Percentiles rank a stretch among this genome's conserved stretches.
phyloP scores from a whole-genome alignment of 2,113 vertebrate genomes.

The Mirounga angustirostris region DNA sequence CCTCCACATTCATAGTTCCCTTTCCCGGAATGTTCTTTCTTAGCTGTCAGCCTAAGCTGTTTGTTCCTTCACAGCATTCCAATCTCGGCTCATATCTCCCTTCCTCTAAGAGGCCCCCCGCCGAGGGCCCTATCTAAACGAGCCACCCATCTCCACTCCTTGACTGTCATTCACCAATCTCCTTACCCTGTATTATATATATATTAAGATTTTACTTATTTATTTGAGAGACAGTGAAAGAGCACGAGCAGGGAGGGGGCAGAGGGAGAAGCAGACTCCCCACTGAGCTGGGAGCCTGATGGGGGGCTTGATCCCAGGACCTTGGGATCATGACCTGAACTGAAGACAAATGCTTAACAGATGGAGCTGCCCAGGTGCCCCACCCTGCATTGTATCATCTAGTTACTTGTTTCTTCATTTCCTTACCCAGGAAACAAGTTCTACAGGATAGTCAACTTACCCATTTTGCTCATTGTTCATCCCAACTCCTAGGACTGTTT shows the following conservation, averaged over 20 bases:
- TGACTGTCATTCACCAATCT: not conserved
- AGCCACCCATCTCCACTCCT: not conserved
- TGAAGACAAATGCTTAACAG: not conserved
- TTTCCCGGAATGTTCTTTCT: not conserved
- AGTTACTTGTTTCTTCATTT: not conserved
- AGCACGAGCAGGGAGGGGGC: not conserved
- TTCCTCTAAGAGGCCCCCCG: not conserved
- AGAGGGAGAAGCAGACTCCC: not conserved
- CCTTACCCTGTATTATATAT: not conserved
- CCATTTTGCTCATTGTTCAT: not conserved
- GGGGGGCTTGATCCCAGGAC: not conserved
- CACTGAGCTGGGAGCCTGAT: not conserved
- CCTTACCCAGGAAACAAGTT: not conserved
- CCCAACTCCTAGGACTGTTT: not conserved
- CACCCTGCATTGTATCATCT: not conserved
- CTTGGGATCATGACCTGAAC: not conserved
- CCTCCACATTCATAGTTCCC: too few species aligned
- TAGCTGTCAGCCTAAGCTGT: not conserved
- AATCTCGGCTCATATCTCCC: not conserved
- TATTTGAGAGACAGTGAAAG: not conserved
- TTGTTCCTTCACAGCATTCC: not conserved
- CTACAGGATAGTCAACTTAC: not conserved
- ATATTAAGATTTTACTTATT: too few species aligned
- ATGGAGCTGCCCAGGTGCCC: not conserved
- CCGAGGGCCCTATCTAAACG: not conserved